Evolutionary conservation across 2,797 vertebrate species (phyloP).

Genomic region (Cyprinella venusta): DNA sequence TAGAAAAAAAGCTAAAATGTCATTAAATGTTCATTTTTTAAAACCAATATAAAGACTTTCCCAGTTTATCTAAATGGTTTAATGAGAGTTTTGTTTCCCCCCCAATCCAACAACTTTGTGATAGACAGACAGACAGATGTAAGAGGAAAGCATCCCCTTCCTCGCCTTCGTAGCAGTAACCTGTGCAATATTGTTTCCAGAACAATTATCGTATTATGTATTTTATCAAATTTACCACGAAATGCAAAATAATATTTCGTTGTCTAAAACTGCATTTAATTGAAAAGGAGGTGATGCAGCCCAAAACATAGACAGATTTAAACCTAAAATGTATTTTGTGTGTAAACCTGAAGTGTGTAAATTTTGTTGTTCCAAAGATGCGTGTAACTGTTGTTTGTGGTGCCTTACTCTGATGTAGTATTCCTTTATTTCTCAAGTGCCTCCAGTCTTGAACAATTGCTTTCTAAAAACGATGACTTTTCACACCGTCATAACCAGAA

Average conservation of each 20-base stretch:
- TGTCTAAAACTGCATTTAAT: neutral
- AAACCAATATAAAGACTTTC: neutral
- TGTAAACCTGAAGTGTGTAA: slow-evolving; percentile 44
- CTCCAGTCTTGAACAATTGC: slow-evolving; percentile 64
- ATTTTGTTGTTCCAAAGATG: slow-evolving; percentile 66
- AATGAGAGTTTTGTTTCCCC: too few relatives aligned
- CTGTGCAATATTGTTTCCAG: slow-evolving; percentile 16
- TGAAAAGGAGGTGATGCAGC: slow-evolving; percentile 3
- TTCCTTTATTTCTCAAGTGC: slow-evolving; percentile 87
- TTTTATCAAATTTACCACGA: neutral
- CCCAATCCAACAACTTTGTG: neutral
- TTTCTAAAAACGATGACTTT: neutral
- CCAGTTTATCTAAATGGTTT: neutral
- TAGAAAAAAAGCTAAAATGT: neutral
- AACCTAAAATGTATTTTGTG: slow-evolving; percentile 11
- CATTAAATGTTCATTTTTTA: neutral
- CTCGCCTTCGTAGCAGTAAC: neutral
- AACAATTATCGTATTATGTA: slow-evolving; percentile 1
- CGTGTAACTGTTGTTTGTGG: slow-evolving; percentile 69
- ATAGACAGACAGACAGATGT: too few relatives aligned
- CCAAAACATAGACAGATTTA: slow-evolving; percentile 1
- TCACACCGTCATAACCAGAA: neutral
- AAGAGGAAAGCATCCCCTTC: neutral
- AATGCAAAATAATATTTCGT: neutral
- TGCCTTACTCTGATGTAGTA: slow-evolving; percentile 79